phyloP scores from a whole-genome alignment of 2,888 invertebrate genomes.

The Galerucella calmariensis region DNA sequence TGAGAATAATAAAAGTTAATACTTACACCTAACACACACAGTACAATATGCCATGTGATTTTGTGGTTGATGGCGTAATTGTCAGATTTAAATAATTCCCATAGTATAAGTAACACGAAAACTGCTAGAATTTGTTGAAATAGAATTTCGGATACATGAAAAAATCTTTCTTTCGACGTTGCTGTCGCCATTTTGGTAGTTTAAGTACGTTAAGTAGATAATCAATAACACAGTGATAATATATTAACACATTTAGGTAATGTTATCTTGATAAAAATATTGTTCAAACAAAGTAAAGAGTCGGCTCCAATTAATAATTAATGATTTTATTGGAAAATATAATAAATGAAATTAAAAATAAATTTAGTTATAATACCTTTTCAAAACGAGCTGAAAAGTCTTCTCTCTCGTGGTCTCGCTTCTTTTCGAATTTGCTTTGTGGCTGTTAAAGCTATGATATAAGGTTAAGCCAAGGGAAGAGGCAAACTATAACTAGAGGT shows the following conservation, averaged over 20 bases:
- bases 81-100: constrained; percentile 43
- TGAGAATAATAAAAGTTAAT: constrained; percentile 14
- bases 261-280: neutral
- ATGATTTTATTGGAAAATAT: neutral
- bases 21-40: constrained; percentile 57
- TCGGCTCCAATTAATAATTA: neutral
- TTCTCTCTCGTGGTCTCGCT: too few relatives aligned
- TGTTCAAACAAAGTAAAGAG: neutral
- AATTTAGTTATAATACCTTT: too few relatives aligned
- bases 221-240: neutral
- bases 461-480: too few relatives aligned
- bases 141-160: constrained; percentile 43
- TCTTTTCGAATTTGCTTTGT: too few relatives aligned
- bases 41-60: constrained; percentile 54
- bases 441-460: too few relatives aligned
- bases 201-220: neutral
- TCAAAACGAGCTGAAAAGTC: too few relatives aligned
- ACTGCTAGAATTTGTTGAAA: constrained; percentile 48
- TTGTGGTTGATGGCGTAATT: constrained; percentile 31
- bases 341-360: too few relatives aligned
- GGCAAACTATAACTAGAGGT: too few relatives aligned
- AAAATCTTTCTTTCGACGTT: constrained; percentile 30
- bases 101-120: constrained; percentile 47
- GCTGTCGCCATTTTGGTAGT: constrained; percentile 4
- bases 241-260: neutral